Evolutionary conservation across 2,888 invertebrate genomes (phyloP), one percentile per base, ranked within the genome.

Genomic region (Scaptomyza polygonia): DNA sequence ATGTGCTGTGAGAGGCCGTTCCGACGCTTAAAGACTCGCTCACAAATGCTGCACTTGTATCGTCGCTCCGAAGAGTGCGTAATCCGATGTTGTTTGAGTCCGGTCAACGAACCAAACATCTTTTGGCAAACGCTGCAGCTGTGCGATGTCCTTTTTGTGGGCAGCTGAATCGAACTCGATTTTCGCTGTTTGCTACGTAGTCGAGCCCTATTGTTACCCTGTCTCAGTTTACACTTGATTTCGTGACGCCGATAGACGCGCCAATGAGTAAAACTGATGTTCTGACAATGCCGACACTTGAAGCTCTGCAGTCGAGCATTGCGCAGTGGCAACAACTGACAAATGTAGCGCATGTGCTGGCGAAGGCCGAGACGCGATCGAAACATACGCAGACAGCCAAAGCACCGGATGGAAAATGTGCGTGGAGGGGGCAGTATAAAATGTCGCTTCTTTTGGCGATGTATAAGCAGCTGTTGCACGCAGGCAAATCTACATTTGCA

Each of bases 1-100:
- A 90, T 79, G 67, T 92, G 92, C 72, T 92, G 92, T 11, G 89
- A 85, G 21, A 92, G 67, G 0, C 92, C 92, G 53, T 90, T 89
- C 34, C 89, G 88, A 0, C 92, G 81, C 72, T 92, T 92, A 51
- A 91, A 92, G 32, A 84, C 82, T 7, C 91, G 89, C 11, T 86
- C 83, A 44, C 92, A 92, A 25, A 89, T 80, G 48, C 74, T 84
- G 49, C 91, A 91, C 62, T 89, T 89, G 65, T 91, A 89, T 6
- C 86, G 81, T n/a, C 89, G 76, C 63, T 89, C 87, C 36, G 88
- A 84, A 8, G 86, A 79, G 75, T 92, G 92, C 2, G 91, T 91
- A 14, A 91, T 89, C 52, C 88, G 86, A 72, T 92, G 92, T 66
- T 92, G 92, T 16, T 86, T 83, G 5, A 92, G 81, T 0, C 89